A percentile compares a stretch with the other conserved stretches of the same genome.
phyloP scores from a whole-genome alignment of 1,140 invertebrate species.

The Leptopilina clavipes region DNA sequence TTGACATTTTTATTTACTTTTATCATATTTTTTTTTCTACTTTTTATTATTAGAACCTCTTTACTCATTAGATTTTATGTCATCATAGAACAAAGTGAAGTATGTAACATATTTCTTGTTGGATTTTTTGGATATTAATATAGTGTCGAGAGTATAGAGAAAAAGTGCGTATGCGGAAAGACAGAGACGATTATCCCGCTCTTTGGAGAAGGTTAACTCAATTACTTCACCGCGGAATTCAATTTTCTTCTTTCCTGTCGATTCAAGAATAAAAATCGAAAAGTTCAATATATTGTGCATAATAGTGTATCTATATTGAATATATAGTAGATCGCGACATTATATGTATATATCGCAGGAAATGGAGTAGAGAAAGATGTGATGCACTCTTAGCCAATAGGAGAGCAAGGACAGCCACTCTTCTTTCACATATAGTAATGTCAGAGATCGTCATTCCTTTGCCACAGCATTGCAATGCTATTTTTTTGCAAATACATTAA shows the following conservation, averaged over 20 bases:
- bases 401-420: conserved; percentile 58
- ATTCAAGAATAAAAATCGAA: conserved; percentile 46
- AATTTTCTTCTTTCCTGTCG: conserved; percentile 51
- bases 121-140: no score
- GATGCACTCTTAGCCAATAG: conserved; percentile 49
- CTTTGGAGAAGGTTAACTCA: conserved; percentile 42
- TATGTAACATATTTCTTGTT: no score
- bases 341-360: conserved; percentile 43
- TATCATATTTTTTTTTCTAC: no score
- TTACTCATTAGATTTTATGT: no score
- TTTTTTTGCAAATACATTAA: conserved; percentile 1
- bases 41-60: no score
- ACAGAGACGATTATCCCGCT: conserved; percentile 43
- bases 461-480: conserved; percentile 1
- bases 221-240: conserved; percentile 42
- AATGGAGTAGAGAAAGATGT: conserved; percentile 20
- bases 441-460: conserved; percentile 7
- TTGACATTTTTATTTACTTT: no score
- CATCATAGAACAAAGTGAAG: no score
- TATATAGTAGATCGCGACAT: conserved; percentile 57
- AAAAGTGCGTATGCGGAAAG: conserved; percentile 42
- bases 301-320: conserved; percentile 38
- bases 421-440: conserved; percentile 53
- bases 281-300: conserved; percentile 44
- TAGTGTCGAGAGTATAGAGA: conserved; percentile 28